A percentile compares a stretch with the other conserved stretches of the same genome.
Evolutionary conservation across 2,888 invertebrate species (phyloP).

Genomic region (Drosophila borborema): DNA sequence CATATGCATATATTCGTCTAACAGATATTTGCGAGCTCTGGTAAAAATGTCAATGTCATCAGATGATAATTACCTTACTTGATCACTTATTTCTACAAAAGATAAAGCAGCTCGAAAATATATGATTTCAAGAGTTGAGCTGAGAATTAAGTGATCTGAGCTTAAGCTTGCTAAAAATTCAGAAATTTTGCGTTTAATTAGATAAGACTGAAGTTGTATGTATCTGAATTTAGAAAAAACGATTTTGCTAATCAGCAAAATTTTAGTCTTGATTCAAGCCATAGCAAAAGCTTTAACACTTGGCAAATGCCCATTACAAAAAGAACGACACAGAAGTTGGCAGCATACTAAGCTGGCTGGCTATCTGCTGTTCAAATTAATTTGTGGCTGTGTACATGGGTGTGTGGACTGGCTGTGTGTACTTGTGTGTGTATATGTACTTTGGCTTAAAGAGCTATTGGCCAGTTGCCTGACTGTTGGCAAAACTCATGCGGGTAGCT

Average conservation of each 20-base stretch:
- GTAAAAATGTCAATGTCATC: no score
- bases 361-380: constrained; percentile 46
- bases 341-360: constrained; percentile 36
- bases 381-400: constrained; percentile 22
- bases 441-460: constrained; percentile 13
- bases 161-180: neutral
- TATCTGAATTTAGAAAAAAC: neutral
- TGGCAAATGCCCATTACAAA: constrained; percentile 38
- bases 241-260: neutral
- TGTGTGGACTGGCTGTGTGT: neutral
- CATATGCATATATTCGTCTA: no score
- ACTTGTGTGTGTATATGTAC: neutral
- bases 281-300: constrained; percentile 52
- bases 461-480: constrained; percentile 19
- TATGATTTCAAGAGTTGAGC: neutral
- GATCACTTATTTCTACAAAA: no score
- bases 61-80: no score
- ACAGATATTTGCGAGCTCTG: no score
- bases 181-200: neutral
- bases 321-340: constrained; percentile 30
- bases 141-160: neutral
- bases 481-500: constrained; percentile 16
- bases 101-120: neutral
- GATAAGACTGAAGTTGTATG: neutral
- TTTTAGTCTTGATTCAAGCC: neutral